These are phyloP conservation scores for Ptychadena robeensis DNA, from an alignment of 2,797 vertebrate genomes.

Conservation along the genomic window DNA sequence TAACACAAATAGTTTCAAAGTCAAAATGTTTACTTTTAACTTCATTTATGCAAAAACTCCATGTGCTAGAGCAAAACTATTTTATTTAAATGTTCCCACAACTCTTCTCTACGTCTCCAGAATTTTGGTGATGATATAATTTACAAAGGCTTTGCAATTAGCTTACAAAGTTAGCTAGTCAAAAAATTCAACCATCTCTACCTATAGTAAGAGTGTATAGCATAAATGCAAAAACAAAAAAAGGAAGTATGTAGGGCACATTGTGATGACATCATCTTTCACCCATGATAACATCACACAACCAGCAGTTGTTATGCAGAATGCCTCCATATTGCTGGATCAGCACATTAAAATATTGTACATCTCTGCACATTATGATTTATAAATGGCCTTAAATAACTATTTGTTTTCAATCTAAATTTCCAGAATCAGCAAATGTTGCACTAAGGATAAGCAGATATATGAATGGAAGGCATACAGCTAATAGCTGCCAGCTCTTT, in stretches of 20 bases:
- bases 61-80: no score
- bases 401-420: conserved; percentile 18
- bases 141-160: no score
- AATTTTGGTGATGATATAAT: no score
- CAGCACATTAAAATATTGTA: background rate
- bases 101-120: no score
- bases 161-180: no score
- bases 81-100: no score
- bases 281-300: background rate
- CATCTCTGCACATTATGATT: background rate
- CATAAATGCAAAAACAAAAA: background rate
- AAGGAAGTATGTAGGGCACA: background rate
- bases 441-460: conserved; percentile 41
- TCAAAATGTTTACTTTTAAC: no score
- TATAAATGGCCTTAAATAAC: background rate
- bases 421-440: background rate
- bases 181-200: no score
- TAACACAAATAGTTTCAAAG: no score
- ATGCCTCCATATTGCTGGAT: background rate
- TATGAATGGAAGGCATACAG: conserved; percentile 20
- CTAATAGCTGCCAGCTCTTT: conserved; percentile 13
- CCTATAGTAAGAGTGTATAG: no score
- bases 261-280: background rate
- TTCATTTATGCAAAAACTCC: no score
- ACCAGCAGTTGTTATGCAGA: background rate